Evolutionary conservation across 2,797 vertebrate species (phyloP).

Genomic region (Helostoma temminkii): DNA sequence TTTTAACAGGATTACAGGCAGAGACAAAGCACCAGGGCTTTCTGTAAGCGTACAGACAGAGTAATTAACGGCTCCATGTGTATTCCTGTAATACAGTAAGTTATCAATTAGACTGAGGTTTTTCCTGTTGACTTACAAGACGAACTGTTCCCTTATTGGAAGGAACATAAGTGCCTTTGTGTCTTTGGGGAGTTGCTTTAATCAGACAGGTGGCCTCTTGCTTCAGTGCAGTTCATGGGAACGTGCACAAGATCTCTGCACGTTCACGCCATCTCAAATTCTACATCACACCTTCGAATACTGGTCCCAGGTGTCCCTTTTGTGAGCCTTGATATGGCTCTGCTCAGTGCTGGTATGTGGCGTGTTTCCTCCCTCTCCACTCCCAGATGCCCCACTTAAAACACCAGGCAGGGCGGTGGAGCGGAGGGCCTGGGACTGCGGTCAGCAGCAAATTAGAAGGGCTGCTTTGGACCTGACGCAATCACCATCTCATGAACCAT

Average conservation of each 20-base stretch:
- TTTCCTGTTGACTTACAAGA: constrained; percentile 25
- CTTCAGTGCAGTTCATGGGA: constrained; percentile 43
- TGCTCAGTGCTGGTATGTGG: constrained; percentile 62
- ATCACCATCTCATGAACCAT: constrained; percentile 63
- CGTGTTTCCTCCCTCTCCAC: constrained; percentile 53
- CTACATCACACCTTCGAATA: constrained; percentile 59
- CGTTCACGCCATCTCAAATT: constrained; percentile 43
- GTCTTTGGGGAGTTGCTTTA: constrained; percentile 22
- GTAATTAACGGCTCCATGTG: constrained; percentile 48
- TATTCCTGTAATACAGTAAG: constrained; percentile 48
- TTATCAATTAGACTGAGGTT: constrained; percentile 52
- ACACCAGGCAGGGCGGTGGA: constrained; percentile 61
- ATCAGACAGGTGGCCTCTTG: constrained; percentile 12
- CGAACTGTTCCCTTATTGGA: constrained; percentile 16
- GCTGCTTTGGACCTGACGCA: constrained; percentile 77
- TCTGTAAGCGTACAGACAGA: constrained; percentile 42
- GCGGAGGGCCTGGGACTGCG: constrained; percentile 62
- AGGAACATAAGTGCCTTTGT: constrained; percentile 9
- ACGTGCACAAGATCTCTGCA: constrained; percentile 27
- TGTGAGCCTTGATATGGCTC: constrained; percentile 49
- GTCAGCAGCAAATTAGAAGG: constrained; percentile 77
- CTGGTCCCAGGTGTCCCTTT: constrained; percentile 38
- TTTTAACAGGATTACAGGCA: constrained; percentile 67
- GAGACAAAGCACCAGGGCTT: constrained; percentile 51
- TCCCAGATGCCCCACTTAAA: constrained; percentile 77